Conservation (phyloP, 2,113 vertebrate genomes). For the Hyaena hyaena region DNA sequence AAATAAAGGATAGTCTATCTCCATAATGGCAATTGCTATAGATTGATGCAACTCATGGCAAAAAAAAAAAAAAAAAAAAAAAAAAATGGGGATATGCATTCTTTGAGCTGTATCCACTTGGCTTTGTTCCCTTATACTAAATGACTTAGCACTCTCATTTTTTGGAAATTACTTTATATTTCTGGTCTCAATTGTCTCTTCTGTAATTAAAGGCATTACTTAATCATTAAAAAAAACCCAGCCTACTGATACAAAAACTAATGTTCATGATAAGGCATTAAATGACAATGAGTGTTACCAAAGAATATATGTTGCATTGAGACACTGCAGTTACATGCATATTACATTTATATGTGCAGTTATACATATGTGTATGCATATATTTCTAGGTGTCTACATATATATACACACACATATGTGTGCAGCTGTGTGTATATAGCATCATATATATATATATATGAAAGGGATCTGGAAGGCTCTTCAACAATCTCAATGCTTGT, state of each 20-base stretch:
- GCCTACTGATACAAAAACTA: background rate
- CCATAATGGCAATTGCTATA: background rate
- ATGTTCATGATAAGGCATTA: background rate
- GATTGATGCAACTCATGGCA: background rate
- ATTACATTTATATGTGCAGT: background rate
- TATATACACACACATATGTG: too few relatives aligned
- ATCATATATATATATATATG: background rate
- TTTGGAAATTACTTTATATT: background rate
- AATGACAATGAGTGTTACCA: background rate
- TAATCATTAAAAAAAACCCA: background rate
- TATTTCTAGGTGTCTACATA: too few relatives aligned
- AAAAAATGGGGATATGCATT: background rate
- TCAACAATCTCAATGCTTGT: background rate
- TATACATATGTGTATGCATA: too few relatives aligned
- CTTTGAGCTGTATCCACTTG: background rate
- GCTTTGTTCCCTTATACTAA: background rate
- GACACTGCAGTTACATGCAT: background rate
- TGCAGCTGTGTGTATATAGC: background rate
- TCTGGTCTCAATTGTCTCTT: background rate
- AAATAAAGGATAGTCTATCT: background rate
- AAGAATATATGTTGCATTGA: background rate
- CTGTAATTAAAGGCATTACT: conserved; percentile 8
- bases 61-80: background rate
- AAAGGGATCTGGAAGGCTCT: background rate
- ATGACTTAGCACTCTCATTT: background rate